Evolutionary conservation across 2,113 vertebrate species (phyloP).

Genomic region (Pterocles gutturalis): DNA sequence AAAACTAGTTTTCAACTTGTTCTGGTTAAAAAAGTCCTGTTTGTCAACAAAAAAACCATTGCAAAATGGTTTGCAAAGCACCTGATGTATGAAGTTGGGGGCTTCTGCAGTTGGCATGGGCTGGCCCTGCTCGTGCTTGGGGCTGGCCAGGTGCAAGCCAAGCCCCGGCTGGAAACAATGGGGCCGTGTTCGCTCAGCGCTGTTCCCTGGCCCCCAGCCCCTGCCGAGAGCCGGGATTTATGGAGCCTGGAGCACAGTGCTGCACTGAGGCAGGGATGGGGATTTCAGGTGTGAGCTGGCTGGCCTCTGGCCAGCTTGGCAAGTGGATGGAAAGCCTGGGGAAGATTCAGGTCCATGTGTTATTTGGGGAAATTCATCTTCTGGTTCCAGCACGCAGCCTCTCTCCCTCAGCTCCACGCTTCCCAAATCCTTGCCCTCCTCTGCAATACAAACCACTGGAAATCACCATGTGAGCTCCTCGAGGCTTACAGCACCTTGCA

Average conservation of each 20-base stretch:
- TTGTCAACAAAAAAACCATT: fast-evolving
- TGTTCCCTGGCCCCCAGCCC: background rate
- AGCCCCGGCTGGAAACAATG: fast-evolving
- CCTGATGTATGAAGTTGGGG: background rate
- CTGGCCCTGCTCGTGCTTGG: background rate
- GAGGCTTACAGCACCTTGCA: background rate
- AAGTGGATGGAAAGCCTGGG: background rate
- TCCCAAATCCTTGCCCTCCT: background rate
- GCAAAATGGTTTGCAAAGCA: background rate
- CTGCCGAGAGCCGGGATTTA: background rate
- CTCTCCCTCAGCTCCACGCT: background rate
- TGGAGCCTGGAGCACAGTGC: background rate
- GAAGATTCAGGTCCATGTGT: background rate
- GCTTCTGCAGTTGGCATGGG: background rate
- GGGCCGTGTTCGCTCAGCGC: background rate
- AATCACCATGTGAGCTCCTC: background rate
- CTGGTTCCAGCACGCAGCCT: background rate
- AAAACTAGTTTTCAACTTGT: background rate
- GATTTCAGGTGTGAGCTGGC: background rate
- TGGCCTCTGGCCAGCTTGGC: background rate
- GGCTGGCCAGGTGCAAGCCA: background rate
- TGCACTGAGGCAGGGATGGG: background rate
- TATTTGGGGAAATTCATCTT: background rate
- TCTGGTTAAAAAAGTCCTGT: background rate
- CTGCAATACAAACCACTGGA: background rate